Evolutionary conservation across 2,888 invertebrate genomes (phyloP).

Genomic region (Amphimallon solstitiale): DNA sequence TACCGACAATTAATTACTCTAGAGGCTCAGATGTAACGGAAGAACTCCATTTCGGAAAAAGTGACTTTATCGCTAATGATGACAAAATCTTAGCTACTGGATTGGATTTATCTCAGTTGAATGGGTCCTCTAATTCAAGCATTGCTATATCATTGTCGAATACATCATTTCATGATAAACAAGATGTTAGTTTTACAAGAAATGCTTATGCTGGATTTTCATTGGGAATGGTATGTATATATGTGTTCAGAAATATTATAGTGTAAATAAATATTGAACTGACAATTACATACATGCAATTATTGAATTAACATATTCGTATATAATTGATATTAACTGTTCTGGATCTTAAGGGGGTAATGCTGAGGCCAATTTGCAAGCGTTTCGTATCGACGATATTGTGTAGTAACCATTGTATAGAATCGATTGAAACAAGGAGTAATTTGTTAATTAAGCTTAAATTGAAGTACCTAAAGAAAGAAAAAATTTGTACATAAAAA

Average conservation of each 20-base stretch:
- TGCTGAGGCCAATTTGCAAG: no score
- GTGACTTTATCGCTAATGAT: constrained; percentile 36
- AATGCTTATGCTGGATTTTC: constrained; percentile 55
- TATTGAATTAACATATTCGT: no score
- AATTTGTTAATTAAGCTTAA: no score
- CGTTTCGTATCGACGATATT: no score
- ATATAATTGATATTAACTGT: no score
- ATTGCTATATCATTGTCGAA: constrained; percentile 37
- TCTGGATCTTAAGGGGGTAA: no score
- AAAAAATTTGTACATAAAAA: no score
- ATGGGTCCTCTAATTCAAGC: constrained; percentile 39
- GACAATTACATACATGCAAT: no score
- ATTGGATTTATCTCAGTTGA: constrained; percentile 44
- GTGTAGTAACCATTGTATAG: no score
- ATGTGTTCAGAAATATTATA: not conserved
- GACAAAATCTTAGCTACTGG: constrained; percentile 40
- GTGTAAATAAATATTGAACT: no score
- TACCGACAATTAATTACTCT: constrained; percentile 53
- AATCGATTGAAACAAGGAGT: no score
- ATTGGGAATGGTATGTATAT: constrained; percentile 56
- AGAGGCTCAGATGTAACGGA: constrained; percentile 51
- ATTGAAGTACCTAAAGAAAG: no score
- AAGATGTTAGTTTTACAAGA: constrained; percentile 27
- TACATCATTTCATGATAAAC: constrained; percentile 8
- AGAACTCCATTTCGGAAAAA: constrained; percentile 33